These are phyloP conservation scores for Manis pentadactyla DNA, from an alignment of 2,797 vertebrate species.

Conservation along the genomic window DNA sequence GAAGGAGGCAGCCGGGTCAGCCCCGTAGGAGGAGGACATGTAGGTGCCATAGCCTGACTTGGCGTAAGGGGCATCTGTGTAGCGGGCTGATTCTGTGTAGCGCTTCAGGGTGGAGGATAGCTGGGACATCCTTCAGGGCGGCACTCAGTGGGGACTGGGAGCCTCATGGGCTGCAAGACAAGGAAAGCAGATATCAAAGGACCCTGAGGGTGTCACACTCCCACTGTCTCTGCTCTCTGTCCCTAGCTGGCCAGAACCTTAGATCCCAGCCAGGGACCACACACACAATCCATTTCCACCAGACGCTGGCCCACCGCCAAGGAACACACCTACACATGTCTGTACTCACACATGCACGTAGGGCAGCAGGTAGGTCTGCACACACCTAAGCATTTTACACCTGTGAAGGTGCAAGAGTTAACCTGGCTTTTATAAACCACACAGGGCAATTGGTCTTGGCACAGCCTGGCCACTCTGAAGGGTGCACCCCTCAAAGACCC, in stretches of 20 bases:
- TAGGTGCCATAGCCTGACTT: constrained; percentile 93
- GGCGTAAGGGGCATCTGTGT: constrained; percentile 91
- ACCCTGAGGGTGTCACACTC: constrained; percentile 39
- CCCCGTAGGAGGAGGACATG: constrained; percentile 92
- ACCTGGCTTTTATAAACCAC: not conserved
- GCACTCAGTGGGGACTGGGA: constrained; percentile 85
- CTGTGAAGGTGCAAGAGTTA: not conserved
- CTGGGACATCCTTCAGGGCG: constrained; percentile 95
- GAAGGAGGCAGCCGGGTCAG: constrained; percentile 89
- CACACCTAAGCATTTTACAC: not conserved
- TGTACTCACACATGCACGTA: not conserved
- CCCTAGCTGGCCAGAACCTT: not conserved
- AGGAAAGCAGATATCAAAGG: constrained; percentile 72
- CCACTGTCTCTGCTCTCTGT: not conserved
- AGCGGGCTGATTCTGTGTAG: constrained; percentile 87
- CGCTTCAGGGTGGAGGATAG: constrained; percentile 96
- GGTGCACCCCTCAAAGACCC: not conserved
- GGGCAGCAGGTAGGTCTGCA: not conserved
- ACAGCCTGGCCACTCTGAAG: not conserved
- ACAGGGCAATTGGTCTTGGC: not conserved
- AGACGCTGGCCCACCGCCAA: not conserved
- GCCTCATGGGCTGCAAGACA: constrained; percentile 93
- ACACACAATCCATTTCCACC: not conserved
- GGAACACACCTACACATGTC: not conserved
- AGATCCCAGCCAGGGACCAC: not conserved